These are phyloP conservation scores for Paramormyrops hopkinsi DNA, from an alignment of 2,797 vertebrate species.

Conservation along the genomic window DNA sequence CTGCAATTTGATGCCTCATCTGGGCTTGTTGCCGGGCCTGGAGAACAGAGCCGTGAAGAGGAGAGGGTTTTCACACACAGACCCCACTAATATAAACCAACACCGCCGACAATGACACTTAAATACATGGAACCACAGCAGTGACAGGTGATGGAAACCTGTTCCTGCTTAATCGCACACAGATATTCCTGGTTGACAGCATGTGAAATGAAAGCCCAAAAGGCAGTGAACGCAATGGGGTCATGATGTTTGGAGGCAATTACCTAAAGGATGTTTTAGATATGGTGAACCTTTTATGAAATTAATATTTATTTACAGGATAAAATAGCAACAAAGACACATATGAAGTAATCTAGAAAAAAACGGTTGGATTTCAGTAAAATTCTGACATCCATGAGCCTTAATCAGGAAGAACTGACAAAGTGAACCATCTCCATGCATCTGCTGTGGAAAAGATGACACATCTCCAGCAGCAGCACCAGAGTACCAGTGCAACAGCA, in stretches of 20 bases:
- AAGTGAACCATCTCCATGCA: background rate
- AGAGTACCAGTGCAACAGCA: background rate
- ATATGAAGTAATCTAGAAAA: conserved; percentile 3
- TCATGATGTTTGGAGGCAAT: background rate
- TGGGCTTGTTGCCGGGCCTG: conserved; percentile 82
- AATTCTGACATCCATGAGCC: background rate
- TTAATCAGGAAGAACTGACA: background rate
- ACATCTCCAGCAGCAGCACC: background rate
- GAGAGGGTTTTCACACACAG: background rate
- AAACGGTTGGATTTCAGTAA: background rate
- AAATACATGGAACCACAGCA: conserved; percentile 12
- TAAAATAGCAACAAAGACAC: background rate
- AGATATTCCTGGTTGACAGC: conserved; percentile 11
- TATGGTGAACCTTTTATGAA: background rate
- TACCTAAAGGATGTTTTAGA: background rate
- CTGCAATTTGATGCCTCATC: conserved; percentile 85
- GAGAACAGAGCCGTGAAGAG: background rate
- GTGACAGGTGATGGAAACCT: background rate
- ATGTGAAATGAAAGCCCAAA: conserved; percentile 15
- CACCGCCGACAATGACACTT: conserved; percentile 26
- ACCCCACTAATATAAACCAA: conserved; percentile 23
- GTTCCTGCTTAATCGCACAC: conserved; percentile 2
- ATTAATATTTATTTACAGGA: background rate
- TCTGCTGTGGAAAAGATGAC: background rate
- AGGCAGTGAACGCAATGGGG: background rate